Conservation (phyloP, 2,888 invertebrate genomes). For the Drosophila fungiperda region DNA sequence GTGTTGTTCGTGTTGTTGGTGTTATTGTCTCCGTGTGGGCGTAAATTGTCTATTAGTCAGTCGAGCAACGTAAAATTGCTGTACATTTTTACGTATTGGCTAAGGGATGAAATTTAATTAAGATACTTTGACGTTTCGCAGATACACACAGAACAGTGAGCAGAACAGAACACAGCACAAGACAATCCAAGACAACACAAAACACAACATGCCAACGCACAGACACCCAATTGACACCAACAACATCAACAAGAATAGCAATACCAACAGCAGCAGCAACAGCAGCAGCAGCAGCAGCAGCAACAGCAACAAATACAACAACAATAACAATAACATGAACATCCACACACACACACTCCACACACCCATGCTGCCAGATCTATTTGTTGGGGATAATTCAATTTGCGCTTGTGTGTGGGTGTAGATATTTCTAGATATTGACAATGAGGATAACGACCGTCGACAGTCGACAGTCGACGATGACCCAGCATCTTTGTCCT, state of each 20-base stretch:
- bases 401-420: constrained; percentile 52
- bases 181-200: constrained; percentile 59
- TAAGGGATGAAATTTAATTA: constrained; percentile 83
- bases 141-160: constrained; percentile 63
- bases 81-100: constrained; percentile 77
- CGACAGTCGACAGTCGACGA: constrained; percentile 45
- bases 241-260: constrained; percentile 38
- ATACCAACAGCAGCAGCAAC: background rate
- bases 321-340: constrained; percentile 3
- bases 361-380: constrained; percentile 32
- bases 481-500: constrained; percentile 65
- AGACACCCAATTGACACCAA: constrained; percentile 67
- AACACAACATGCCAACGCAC: constrained; percentile 54
- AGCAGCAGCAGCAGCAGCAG: constrained; percentile 46
- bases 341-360: constrained; percentile 1
- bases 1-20: constrained; percentile 7
- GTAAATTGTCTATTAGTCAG: constrained; percentile 82
- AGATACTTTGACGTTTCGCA: constrained; percentile 81
- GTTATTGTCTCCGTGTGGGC: constrained; percentile 52
- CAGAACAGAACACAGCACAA: constrained; percentile 18
- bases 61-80: constrained; percentile 75
- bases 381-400: constrained; percentile 70
- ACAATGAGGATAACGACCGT: constrained; percentile 65
- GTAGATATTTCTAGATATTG: constrained; percentile 59
- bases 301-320: constrained; percentile 18